Base-by-base conservation (phyloP, 2,797 vertebrate species). In the Harpagifer antarcticus region DNA sequence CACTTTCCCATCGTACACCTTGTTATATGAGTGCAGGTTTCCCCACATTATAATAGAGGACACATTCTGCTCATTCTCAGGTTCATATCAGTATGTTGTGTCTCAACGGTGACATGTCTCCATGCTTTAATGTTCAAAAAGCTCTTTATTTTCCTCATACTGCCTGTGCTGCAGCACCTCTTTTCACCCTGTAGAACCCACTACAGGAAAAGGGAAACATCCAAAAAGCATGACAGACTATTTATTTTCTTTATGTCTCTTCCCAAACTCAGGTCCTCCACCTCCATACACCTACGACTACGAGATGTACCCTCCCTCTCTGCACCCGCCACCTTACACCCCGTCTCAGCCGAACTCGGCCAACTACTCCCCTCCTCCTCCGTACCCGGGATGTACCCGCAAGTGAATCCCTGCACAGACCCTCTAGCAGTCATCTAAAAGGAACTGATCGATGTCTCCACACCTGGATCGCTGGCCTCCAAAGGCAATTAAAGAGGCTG, bases 261-360 rank as follows among this genome's bases (percentile, higher is more conserved):
- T 12, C 44, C 84, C 86, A 56, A 49, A n/a, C 42, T 42, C 86
- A 99, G 97, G 92, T 70, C 90, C 96, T 68, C 96, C 97, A 1
- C 97, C 97, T 44, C 96, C 96, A 0, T 98, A 98, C 81, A 94
- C 85, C 70, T 96, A 93, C 0, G 95, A 97, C 80, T 95, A 94
- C 0, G 97, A 98, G 94, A 96, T 97, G 97, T 95, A 96, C 61
- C 90, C 94, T 20, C 75, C 92, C 7, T 82, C 91, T 12, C 89
- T 96, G 20, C 91, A 93, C 70, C 97, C 96, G 1, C 97, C 97
- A 9, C 96, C 96, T 0, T 98, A 98, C 70, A 97, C 96, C 7
- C 93, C 96, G 0, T 89, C 94, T 7, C 95, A 95, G 73, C 93
- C 95, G 71, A 74, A 77, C 63, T 88, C 91, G 0, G 83, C 87